Evolutionary conservation across 2,797 vertebrate species (phyloP), one percentile per base, ranked within the genome.

Genomic region (Bucorvus abyssinicus): DNA sequence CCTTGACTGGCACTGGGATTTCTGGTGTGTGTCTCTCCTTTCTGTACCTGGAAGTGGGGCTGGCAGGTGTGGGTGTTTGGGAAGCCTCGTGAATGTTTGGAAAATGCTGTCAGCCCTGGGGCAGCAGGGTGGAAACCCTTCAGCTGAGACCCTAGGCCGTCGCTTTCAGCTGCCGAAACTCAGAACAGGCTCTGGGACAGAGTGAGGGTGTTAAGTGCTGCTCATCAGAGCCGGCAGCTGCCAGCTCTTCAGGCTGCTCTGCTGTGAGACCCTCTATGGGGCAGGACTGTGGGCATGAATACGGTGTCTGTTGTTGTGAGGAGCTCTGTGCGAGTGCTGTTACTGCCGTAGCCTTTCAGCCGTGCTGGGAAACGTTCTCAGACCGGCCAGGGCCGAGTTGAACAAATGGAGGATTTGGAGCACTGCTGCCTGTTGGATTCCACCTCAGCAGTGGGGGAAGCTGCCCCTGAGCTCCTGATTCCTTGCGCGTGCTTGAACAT

Each of bases 251-350:
- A 12, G 38, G 38, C 34, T 70, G 83, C 52, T 87, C 29, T 73
- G 59, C 59, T 89, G 10, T 9, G 63, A 63, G 52, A 52, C 30
- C 12, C 49, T 74, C 32, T 32, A 0, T 2, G 15, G 80, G 80
- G 34, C 32, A 30, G 53, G 19, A 40, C 40, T 32, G 30, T 76
- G 44, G 38, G 27, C 42, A 26, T 22, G 11, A 63, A 20, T 20
- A 7, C 0, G 0, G 34, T 53, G 75, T 38, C 34, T 53, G n/a
- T 13, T n/a, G 1, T 17, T 55, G n/a, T 0, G 2, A 64, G 70
- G 32, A 71, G 71, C 34, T 70, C 34, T 34, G 22, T 26, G 73
- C 0, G 0, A 22, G 34, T 30, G 50, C 77, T 76, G 30, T 19
- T 55, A 7, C 7, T 55, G 36, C 40, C 52, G 22, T 36, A 49